Base-by-base conservation (phyloP, 2,113 vertebrate genomes). In the Oncorhynchus nerka region DNA sequence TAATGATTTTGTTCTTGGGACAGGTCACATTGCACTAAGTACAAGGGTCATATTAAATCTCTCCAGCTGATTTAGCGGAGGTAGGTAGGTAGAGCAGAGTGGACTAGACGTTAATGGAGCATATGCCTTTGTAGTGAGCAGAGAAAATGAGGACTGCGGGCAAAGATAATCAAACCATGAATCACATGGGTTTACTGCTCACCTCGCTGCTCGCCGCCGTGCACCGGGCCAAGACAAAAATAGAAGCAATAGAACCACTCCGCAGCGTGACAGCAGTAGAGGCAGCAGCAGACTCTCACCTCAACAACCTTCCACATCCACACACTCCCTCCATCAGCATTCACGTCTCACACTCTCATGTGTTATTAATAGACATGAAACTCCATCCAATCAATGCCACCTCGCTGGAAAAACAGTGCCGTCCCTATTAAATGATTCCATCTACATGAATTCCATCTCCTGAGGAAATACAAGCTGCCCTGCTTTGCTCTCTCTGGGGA, bases 281-380 rank as follows among this genome's bases (percentile, higher is more conserved):
- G 26, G 73, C 45, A 26, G 30, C 15, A 55, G 51, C 51, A 55
- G 16, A 55, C 68, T 59, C 62, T 85, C 83, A 81, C 84, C 85
- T 76, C 83, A 4, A 5, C 72, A 74, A 28, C 72, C 67, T 76
- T 30, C 64, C 22, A 5, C 20, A 11, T 75, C 76, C 13, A 22
- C 81, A 83, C 49, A 5, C 13, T 28, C 19, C 70, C 55, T 72
- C 68, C 65, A 49, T 88, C 80, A 84, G 84, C 86, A 79, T 85
- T 81, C 84, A 26, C 79, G 62, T 79, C 83, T 83, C 81, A 75
- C 77, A 74, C 79, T 75, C 77, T 87, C 83, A 79, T 85, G 84
- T 79, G 84, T 85, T 89, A 88, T 89, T 88, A 85, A 91, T 86
- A 78, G 78, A 85, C 81, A 81, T 75, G 83, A 84, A 74, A 65